These are phyloP conservation scores for Enteromius mattozi DNA, from an alignment of 2,797 vertebrate genomes.

Conservation along the genomic window DNA sequence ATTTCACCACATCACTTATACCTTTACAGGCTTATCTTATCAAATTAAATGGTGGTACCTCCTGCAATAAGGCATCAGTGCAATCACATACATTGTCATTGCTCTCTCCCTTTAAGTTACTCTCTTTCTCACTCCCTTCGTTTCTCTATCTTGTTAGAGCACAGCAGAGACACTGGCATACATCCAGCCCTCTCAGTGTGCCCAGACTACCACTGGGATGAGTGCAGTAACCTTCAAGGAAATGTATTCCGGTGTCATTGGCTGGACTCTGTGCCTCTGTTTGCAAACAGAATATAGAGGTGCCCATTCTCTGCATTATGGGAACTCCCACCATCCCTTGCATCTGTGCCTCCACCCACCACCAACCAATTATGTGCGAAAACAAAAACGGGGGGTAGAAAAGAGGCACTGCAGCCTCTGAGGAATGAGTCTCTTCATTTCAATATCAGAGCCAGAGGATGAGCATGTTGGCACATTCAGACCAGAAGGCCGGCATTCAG, in stretches of 20 bases:
- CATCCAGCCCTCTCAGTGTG: constrained; percentile 49
- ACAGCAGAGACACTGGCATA: constrained; percentile 19
- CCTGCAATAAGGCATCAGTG: neutral
- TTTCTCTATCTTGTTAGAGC: constrained; percentile 23
- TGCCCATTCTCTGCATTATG: constrained; percentile 33
- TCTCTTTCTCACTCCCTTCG: neutral
- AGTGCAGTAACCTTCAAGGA: constrained; percentile 56
- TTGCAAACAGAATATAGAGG: constrained; percentile 29
- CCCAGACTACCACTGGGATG: constrained; percentile 39
- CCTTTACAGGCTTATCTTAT: constrained; percentile 15
- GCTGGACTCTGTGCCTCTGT: constrained; percentile 1
- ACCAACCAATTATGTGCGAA: constrained; percentile 45
- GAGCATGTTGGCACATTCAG: constrained; percentile 31
- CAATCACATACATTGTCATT: constrained; percentile 49
- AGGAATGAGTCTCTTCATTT: constrained; percentile 30
- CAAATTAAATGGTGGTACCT: neutral
- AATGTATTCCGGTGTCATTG: constrained; percentile 40
- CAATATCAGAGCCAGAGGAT: constrained; percentile 33
- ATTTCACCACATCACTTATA: constrained; percentile 4
- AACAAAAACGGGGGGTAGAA: constrained; percentile 37
- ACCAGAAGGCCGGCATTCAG: constrained; percentile 40
- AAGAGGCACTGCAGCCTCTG: constrained; percentile 37
- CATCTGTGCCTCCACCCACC: constrained; percentile 37
- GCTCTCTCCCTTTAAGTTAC: constrained; percentile 6
- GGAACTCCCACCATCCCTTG: constrained; percentile 37